Conservation (phyloP, 1,140 invertebrate species). For the Gonatopus flavifemur region DNA sequence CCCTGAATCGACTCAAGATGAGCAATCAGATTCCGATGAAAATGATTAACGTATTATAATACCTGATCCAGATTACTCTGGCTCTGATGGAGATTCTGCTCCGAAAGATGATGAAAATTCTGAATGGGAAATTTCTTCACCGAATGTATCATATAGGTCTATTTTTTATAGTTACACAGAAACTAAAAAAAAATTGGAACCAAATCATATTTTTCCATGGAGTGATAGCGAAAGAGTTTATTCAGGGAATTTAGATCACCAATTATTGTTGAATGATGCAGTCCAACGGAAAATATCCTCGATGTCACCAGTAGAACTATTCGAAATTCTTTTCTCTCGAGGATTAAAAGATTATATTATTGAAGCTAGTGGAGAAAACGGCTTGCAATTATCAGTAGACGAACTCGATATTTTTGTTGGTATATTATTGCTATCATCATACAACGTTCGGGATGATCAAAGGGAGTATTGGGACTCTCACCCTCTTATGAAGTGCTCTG, state of each 20-base stretch:
- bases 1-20: conserved; percentile 1
- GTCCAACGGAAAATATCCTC: conserved; percentile 10
- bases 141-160: conserved; percentile 13
- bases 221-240: conserved; percentile 11
- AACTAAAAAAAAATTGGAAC: conserved; percentile 12
- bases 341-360: conserved; percentile 10
- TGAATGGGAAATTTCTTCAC: conserved; percentile 13
- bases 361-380: conserved; percentile 4
- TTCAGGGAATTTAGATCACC: not conserved
- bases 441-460: conserved; percentile 7
- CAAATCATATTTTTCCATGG: conserved; percentile 12
- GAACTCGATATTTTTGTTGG: conserved; percentile 7
- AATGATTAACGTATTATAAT: too few species aligned
- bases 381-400: not conserved
- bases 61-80: conserved; percentile 8
- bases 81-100: conserved; percentile 9
- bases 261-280: conserved; percentile 11
- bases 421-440: conserved; percentile 3
- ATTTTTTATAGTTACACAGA: conserved; percentile 12
- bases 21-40: conserved; percentile 6
- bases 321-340: conserved; percentile 13
- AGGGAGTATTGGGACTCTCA: conserved; percentile 10
- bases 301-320: conserved; percentile 10
- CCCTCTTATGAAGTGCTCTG: conserved; percentile 8
- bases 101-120: conserved; percentile 15